Evolutionary conservation across 1,140 invertebrate species (phyloP), one percentile per base, ranked within the genome.

Genomic region (Sinella curviseta): DNA sequence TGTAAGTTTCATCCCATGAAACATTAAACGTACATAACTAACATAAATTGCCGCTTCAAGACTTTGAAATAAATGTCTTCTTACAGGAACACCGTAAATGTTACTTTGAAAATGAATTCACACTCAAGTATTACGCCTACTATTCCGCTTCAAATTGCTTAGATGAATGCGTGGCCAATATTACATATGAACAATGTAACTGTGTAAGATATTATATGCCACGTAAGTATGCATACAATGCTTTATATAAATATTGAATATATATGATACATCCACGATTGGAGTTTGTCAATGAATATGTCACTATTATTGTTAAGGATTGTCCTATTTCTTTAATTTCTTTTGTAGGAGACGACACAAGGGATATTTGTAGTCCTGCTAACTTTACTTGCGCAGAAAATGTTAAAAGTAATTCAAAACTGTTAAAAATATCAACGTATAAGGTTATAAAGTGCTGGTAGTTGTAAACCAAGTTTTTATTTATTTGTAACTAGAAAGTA

Each of bases 161-260:
- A 8, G 60, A 36, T 28, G 77, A 77, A 24, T 77, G 77, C 36
- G 39, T 75, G 1, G 74, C 74, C 1, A 75, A 75, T 26, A 48
- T 75, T 2, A 75, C 74, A 14, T 75, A 75, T 24, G 74, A 35
- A 17, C 1, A 24, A 3, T 75, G 74, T 54, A 48, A 39, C 0
- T 82, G 78, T 76, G 78, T 82, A 1, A 48, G 81, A 31, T 83
- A 80, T 36, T 83, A 82, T 36, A 83, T 83, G 83, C 83, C 83
- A 80, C 33, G 82, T 83, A 79, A 79, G 76, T 54, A 31, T 70
- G 1, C 1, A 70, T 48, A 30, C 36, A 34, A n/a, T n/a, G n/a
- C n/a, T n/a, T n/a, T n/a, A n/a, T n/a, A n/a, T n/a, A n/a, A 30
- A 77, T 33, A 14, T 31, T 74, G 8, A 8, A 14, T 26, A 17